These are phyloP conservation scores for Pseudomyrmex gracilis DNA, from an alignment of 1,140 invertebrate species.

Conservation along the genomic window DNA sequence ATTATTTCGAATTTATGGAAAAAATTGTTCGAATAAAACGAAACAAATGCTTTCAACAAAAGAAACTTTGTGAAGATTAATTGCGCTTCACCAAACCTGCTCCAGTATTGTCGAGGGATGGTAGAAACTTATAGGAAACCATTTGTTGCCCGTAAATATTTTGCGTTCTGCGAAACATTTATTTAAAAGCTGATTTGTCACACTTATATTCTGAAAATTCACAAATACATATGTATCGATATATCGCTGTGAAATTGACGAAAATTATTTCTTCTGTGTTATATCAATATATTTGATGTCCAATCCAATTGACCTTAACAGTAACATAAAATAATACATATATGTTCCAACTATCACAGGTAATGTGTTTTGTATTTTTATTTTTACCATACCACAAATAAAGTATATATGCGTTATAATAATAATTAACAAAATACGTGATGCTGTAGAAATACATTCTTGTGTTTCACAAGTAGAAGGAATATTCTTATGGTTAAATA, in stretches of 20 bases:
- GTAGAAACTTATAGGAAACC: constrained; percentile 38
- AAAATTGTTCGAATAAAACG: constrained; percentile 30
- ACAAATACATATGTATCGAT: constrained; percentile 51
- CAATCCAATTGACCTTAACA: constrained; percentile 56
- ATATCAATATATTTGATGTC: constrained; percentile 46
- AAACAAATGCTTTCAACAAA: constrained; percentile 27
- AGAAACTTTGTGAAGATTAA: constrained; percentile 37
- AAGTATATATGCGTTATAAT: constrained; percentile 13
- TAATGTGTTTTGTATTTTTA: constrained; percentile 50
- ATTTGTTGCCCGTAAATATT: constrained; percentile 42
- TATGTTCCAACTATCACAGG: constrained; percentile 51
- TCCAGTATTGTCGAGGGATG: constrained; percentile 28
- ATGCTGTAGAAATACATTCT: background rate
- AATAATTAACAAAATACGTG: constrained; percentile 26
- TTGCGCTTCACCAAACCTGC: constrained; percentile 45
- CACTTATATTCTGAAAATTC: constrained; percentile 44
- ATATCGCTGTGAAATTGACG: constrained; percentile 48
- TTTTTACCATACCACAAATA: constrained; percentile 53
- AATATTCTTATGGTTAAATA: background rate
- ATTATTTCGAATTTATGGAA: constrained; percentile 48
- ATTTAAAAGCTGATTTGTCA: constrained; percentile 46
- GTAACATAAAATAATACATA: constrained; percentile 60
- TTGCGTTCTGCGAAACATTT: constrained; percentile 53
- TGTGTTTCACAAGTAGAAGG: constrained; percentile 11
- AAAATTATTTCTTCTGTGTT: constrained; percentile 55